Evolutionary conservation across 1,140 invertebrate genomes (phyloP).

Genomic region (Bombus sylvicola): DNA sequence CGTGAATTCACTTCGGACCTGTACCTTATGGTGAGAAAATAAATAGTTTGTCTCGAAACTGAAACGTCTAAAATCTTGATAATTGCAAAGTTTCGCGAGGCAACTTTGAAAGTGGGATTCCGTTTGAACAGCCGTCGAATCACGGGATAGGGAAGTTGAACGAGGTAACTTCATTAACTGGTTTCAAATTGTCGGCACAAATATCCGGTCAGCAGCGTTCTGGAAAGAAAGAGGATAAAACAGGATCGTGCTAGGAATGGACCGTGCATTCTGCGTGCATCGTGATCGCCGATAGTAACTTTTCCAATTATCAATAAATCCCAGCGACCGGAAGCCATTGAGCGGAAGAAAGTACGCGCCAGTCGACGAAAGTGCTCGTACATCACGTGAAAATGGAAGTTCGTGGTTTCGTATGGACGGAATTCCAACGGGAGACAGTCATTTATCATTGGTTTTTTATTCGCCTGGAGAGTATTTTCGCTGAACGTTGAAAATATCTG

Average conservation of each 20-base stretch:
- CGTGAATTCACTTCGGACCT: neutral
- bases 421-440: neutral
- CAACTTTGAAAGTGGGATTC: neutral
- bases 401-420: neutral
- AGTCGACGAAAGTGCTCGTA: neutral
- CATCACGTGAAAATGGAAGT: conserved; percentile 33
- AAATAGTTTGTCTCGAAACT: conserved; percentile 25
- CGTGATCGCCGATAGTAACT: conserved; percentile 46
- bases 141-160: neutral
- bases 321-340: conserved; percentile 24
- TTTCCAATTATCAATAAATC: conserved; percentile 62
- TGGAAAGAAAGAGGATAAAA: neutral
- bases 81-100: conserved; percentile 43
- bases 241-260: conserved; percentile 7
- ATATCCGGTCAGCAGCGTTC: neutral
- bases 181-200: conserved; percentile 16
- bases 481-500: neutral
- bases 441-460: neutral
- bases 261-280: conserved; percentile 37
- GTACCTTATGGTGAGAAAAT: neutral
- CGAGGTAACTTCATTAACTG: conserved; percentile 44
- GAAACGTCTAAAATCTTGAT: conserved; percentile 40
- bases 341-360: conserved; percentile 23
- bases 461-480: neutral
- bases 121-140: conserved; percentile 19